Evolutionary conservation across 2,113 vertebrate genomes (phyloP).

Genomic region (Notothenia coriiceps): DNA sequence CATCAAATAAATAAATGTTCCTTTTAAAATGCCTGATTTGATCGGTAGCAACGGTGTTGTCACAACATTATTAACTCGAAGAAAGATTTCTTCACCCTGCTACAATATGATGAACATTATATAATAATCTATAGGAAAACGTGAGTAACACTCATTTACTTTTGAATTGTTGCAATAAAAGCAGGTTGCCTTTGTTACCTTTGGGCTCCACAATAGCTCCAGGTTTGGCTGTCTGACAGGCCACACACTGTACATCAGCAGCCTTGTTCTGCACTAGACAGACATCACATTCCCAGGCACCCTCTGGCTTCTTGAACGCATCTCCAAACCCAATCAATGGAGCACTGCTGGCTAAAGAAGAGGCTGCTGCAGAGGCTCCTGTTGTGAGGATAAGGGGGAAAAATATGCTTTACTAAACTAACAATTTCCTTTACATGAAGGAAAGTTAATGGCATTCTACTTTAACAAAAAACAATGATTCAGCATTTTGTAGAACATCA

Average conservation of each 20-base stretch:
- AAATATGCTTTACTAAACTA: neutral
- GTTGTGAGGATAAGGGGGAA: constrained; percentile 8
- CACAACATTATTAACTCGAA: no score
- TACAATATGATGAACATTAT: neutral
- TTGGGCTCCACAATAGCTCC: constrained; percentile 88
- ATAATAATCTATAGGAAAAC: neutral
- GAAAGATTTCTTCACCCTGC: no score
- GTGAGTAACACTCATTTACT: neutral
- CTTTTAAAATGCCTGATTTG: no score
- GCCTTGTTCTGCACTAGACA: constrained; percentile 92
- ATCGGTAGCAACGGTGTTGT: no score
- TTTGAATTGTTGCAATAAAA: neutral
- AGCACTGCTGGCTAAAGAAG: constrained; percentile 75
- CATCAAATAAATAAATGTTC: no score
- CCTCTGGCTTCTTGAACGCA: constrained; percentile 92
- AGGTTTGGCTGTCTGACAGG: constrained; percentile 90
- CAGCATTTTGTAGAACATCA: neutral
- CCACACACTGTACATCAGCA: constrained; percentile 89
- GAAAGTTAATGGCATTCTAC: neutral
- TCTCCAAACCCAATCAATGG: constrained; percentile 89
- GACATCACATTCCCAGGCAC: constrained; percentile 91
- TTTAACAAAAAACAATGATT: neutral
- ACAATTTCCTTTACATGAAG: neutral
- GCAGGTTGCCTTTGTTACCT: constrained; percentile 81
- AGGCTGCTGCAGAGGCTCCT: constrained; percentile 41